phyloP scores from a whole-genome alignment of 2,797 vertebrate species.

The Dendrocincla tyrannina region DNA sequence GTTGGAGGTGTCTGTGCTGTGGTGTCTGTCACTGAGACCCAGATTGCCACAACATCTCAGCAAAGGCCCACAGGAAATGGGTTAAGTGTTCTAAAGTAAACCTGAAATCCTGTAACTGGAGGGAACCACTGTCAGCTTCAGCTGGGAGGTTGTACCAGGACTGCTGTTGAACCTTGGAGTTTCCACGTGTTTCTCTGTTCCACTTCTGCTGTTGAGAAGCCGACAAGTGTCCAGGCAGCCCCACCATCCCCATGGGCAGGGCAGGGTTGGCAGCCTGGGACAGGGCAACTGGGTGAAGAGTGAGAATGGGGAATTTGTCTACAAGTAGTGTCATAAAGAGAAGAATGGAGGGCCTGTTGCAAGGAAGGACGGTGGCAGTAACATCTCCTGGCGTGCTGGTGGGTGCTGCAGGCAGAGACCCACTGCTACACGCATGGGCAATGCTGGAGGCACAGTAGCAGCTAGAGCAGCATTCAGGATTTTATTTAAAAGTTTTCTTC shows the following conservation, averaged over 20 bases:
- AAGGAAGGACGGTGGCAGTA: neutral
- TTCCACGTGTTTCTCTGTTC: accelerated
- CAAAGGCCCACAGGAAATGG: accelerated
- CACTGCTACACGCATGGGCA: accelerated
- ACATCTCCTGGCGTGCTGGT: neutral
- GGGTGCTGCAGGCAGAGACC: neutral
- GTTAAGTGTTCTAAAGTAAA: neutral
- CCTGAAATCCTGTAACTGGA: neutral
- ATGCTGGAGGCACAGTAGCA: neutral
- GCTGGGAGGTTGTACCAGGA: neutral
- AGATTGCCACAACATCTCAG: neutral
- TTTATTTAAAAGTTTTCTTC: neutral
- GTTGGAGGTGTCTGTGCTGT: neutral
- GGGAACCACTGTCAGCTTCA: accelerated
- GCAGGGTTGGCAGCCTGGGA: neutral
- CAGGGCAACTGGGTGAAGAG: accelerated
- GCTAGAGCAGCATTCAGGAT: neutral
- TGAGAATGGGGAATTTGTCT: neutral
- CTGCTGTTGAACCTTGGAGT: accelerated
- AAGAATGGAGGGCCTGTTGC: neutral
- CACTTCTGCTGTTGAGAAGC: neutral
- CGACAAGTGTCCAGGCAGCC: too few relatives aligned
- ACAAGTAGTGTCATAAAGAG: too few relatives aligned
- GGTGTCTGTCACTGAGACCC: too few relatives aligned
- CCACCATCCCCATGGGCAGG: accelerated